Percentiles rank a stretch among this genome's conserved stretches.
These are phyloP conservation scores for Corythornis madagascariensis DNA, from an alignment of 2,113 vertebrate species.

Conservation along the genomic window DNA sequence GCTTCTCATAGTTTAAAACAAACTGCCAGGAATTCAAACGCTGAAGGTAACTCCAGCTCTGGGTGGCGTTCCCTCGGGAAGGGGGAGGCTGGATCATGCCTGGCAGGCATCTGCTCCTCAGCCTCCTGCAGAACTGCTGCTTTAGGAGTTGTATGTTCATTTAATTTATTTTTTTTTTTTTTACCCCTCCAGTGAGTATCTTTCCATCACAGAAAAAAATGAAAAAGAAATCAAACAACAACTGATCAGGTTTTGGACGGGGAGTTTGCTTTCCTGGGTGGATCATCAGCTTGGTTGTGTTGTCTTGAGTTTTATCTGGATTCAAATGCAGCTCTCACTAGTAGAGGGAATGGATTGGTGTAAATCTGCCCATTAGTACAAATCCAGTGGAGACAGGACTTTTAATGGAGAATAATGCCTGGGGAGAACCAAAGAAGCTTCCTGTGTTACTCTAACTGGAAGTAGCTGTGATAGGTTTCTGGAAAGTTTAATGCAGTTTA, in stretches of 20 bases:
- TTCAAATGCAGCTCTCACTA: accelerated
- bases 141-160: accelerated
- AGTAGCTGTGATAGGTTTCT: accelerated
- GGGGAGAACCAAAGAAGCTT: neutral
- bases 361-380: neutral
- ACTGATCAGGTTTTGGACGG: neutral
- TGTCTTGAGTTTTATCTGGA: neutral
- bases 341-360: neutral
- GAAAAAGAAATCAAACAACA: neutral
- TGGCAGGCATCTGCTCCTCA: neutral
- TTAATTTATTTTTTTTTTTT: neutral
- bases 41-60: neutral
- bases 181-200: neutral
- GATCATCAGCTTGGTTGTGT: neutral
- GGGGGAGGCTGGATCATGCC: neutral
- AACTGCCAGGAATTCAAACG: accelerated
- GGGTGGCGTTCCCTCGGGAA: neutral
- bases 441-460: accelerated
- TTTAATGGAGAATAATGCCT: no score
- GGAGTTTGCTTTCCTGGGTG: neutral
- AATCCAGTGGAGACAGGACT: neutral
- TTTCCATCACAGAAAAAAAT: neutral
- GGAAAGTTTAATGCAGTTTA: neutral
- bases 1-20: neutral
- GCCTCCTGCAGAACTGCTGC: accelerated